A percentile compares a stretch with the other conserved stretches of the same genome.
Evolutionary conservation across 1,140 invertebrate species (phyloP).

Genomic region (Teleopsis dalmanni): DNA sequence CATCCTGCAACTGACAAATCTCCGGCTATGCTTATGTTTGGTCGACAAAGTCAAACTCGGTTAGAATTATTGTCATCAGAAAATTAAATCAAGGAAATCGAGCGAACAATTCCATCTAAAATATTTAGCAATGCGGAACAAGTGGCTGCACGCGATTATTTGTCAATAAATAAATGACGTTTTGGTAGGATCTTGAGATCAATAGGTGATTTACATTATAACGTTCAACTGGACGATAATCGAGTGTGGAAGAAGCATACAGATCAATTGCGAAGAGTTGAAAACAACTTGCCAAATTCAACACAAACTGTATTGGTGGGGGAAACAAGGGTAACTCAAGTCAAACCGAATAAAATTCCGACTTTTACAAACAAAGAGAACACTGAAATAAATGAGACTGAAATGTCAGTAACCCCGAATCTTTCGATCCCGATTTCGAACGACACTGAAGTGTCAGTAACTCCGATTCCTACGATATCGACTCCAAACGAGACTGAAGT

Average conservation of each 20-base stretch:
- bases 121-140: slow-evolving; percentile 5
- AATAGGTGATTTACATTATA: slow-evolving; percentile 18
- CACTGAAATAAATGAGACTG: no score
- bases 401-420: no score
- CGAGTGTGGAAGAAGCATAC: slow-evolving; percentile 18
- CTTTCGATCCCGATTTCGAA: no score
- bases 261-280: slow-evolving; percentile 15
- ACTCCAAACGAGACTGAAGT: no score
- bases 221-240: slow-evolving; percentile 14
- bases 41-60: slow-evolving; percentile 8
- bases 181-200: slow-evolving; percentile 11
- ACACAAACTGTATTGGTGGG: no score
- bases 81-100: not conserved
- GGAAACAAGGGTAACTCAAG: no score
- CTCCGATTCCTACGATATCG: no score
- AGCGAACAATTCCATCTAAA: not conserved
- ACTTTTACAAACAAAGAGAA: no score
- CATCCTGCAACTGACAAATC: slow-evolving; percentile 12
- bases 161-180: slow-evolving; percentile 16
- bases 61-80: not conserved
- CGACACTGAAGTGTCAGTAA: no score
- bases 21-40: slow-evolving; percentile 11
- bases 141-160: slow-evolving; percentile 12
- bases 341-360: no score
- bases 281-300: no score